phyloP scores from a whole-genome alignment of 1,140 invertebrate species.

The Neodiprion lecontei region DNA sequence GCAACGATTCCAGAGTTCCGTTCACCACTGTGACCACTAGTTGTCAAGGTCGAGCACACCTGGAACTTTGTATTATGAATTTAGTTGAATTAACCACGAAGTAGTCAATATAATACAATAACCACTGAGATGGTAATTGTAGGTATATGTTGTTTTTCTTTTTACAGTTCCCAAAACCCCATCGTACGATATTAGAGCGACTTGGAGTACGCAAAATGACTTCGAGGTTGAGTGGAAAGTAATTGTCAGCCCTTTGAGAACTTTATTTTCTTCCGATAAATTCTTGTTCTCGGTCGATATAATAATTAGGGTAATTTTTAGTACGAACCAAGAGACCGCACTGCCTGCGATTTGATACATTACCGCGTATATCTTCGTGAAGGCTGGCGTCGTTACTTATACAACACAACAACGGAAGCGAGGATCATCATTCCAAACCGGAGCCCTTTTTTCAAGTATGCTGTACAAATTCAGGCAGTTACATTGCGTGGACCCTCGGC shows the following conservation, averaged over 20 bases:
- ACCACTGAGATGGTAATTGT: too few species aligned
- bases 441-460: constrained; percentile 8
- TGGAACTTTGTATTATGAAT: neutral
- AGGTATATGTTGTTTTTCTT: too few species aligned
- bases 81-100: too few species aligned
- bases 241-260: neutral
- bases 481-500: constrained; percentile 4
- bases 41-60: constrained; percentile 12
- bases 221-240: constrained; percentile 21
- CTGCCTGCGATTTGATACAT: constrained; percentile 10
- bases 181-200: constrained; percentile 18
- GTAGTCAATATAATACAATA: too few species aligned
- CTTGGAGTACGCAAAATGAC: constrained; percentile 6
- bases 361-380: constrained; percentile 14
- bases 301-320: neutral
- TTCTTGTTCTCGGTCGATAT: neutral
- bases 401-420: constrained; percentile 4
- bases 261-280: neutral
- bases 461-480: constrained; percentile 14
- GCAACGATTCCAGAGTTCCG: constrained; percentile 8
- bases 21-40: constrained; percentile 1
- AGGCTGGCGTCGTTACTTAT: constrained; percentile 14
- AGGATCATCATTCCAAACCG: constrained; percentile 1
- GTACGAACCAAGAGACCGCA: constrained; percentile 12
- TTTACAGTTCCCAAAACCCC: constrained; percentile 18